Conservation (phyloP, 2,888 invertebrate genomes). For the Andrena flavipes region DNA sequence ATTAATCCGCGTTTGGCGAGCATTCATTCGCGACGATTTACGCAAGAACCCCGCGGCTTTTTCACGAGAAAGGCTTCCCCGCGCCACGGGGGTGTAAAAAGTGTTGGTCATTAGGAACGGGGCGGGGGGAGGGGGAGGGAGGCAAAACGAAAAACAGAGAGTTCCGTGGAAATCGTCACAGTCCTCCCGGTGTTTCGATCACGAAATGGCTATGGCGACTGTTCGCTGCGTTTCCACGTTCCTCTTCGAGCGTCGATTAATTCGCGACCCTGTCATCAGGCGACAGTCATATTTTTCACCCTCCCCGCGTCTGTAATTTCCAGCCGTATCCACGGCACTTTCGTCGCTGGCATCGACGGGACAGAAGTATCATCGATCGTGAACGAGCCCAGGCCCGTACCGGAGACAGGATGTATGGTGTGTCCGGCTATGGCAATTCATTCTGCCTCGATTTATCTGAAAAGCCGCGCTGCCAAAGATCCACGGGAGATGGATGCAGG, state of each 20-base stretch:
- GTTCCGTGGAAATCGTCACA: constrained; percentile 10
- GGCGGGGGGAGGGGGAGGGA: no score
- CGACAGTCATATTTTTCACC: constrained; percentile 52
- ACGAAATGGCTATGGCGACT: not conserved
- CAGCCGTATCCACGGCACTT: constrained; percentile 32
- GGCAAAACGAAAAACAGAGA: not conserved
- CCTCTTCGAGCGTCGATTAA: constrained; percentile 42
- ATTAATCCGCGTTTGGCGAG: constrained; percentile 45
- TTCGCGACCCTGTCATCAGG: constrained; percentile 36
- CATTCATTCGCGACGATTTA: constrained; percentile 36
- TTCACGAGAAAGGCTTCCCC: constrained; percentile 7
- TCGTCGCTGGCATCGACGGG: constrained; percentile 37
- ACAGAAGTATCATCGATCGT: constrained; percentile 60
- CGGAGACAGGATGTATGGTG: constrained; percentile 29
- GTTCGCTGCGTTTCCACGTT: constrained; percentile 10
- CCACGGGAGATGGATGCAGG: constrained; percentile 43
- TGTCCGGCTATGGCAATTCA: constrained; percentile 55
- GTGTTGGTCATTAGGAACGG: constrained; percentile 40
- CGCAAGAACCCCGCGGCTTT: constrained; percentile 33
- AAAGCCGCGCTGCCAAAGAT: constrained; percentile 56
- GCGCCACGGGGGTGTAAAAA: constrained; percentile 29
- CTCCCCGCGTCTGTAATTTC: constrained; percentile 39
- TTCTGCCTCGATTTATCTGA: constrained; percentile 65
- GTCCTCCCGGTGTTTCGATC: constrained; percentile 22
- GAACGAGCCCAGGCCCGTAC: constrained; percentile 1